Conservation (phyloP, 1,140 invertebrate species). For the Sinella curviseta region DNA sequence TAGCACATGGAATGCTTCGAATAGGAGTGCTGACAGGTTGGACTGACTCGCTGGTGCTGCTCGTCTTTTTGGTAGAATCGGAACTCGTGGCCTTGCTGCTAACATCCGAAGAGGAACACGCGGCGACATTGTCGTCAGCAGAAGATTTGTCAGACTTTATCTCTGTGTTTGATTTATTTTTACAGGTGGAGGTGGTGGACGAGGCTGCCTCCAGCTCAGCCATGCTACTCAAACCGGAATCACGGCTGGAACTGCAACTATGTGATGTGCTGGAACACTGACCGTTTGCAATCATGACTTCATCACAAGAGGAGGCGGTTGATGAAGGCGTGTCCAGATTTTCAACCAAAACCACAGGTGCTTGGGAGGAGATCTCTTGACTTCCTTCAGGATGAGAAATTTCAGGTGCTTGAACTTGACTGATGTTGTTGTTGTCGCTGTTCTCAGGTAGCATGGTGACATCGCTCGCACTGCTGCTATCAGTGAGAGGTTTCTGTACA, state of each 20-base stretch:
- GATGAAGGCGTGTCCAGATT: slow-evolving; percentile 16
- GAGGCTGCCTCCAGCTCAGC: slow-evolving; percentile 26
- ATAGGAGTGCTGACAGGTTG: neutral
- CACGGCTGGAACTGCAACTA: slow-evolving; percentile 43
- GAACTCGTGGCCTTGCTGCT: neutral
- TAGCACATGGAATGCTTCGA: neutral
- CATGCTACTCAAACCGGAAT: slow-evolving; percentile 43
- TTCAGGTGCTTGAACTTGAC: neutral
- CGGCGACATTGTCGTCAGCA: neutral
- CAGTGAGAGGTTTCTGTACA: neutral
- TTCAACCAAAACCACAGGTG: neutral
- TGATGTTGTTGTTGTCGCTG: too few species aligned
- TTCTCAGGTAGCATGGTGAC: neutral
- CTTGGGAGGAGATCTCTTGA: slow-evolving; percentile 9
- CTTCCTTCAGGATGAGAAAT: neutral
- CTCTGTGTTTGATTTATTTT: neutral
- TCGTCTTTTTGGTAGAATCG: neutral
- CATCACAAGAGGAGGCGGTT: neutral
- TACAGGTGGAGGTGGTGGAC: neutral
- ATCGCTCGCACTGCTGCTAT: neutral
- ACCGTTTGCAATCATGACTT: neutral
- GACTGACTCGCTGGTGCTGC: neutral
- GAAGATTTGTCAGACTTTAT: slow-evolving; percentile 12
- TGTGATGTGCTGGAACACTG: neutral
- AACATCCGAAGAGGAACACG: neutral